phyloP scores from a whole-genome alignment of 2,888 invertebrate species.

The Melieria picta region DNA sequence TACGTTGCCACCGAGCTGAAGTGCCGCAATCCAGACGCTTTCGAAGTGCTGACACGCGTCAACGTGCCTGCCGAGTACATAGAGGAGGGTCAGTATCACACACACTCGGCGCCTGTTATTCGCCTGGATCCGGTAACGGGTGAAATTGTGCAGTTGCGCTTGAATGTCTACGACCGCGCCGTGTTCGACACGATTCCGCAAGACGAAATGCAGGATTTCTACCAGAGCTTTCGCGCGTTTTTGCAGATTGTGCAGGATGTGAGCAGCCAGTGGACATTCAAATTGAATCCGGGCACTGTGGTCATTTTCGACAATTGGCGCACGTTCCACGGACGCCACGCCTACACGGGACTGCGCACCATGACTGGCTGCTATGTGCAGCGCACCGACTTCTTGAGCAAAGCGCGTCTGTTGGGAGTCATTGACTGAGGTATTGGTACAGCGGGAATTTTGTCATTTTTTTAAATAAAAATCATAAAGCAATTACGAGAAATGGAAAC shows the following conservation, averaged over 20 bases:
- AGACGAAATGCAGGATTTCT: constrained; percentile 70
- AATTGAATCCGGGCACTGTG: constrained; percentile 75
- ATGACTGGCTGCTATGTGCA: constrained; percentile 79
- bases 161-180: constrained; percentile 80
- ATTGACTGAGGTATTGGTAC: constrained; percentile 54
- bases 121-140: constrained; percentile 68
- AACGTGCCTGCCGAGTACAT: constrained; percentile 74
- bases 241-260: constrained; percentile 68
- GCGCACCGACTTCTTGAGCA: constrained; percentile 75
- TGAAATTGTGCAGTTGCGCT: constrained; percentile 73
- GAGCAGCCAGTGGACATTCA: constrained; percentile 70
- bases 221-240: constrained; percentile 70
- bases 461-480: background rate
- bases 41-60: constrained; percentile 70
- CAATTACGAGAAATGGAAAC: too few species aligned
- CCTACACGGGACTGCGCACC: constrained; percentile 74
- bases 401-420: constrained; percentile 68
- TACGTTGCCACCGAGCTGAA: constrained; percentile 72
- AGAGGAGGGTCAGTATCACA: constrained; percentile 72
- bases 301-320: constrained; percentile 83
- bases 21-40: constrained; percentile 69
- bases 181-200: constrained; percentile 70
- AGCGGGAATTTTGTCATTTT: background rate
- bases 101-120: constrained; percentile 71
- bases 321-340: constrained; percentile 77